Conservation (phyloP, 2,888 invertebrate genomes). For the Phaonia tiefii region DNA sequence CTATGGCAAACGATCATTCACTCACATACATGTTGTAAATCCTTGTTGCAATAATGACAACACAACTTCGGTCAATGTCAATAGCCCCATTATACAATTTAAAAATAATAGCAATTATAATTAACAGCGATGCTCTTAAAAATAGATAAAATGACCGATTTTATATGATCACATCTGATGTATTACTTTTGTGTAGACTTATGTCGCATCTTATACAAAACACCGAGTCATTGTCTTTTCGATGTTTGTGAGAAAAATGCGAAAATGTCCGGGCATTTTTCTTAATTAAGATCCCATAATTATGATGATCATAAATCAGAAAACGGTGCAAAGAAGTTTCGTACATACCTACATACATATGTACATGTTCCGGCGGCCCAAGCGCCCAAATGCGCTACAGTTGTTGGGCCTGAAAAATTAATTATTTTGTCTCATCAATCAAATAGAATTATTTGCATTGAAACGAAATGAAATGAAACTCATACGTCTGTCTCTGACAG, state of each 20-base stretch:
- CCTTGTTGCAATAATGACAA: neutral
- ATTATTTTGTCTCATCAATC: slow-evolving; percentile 78
- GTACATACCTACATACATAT: neutral
- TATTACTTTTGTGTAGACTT: slow-evolving; percentile 8
- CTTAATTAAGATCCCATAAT: slow-evolving; percentile 57
- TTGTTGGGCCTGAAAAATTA: slow-evolving; percentile 67
- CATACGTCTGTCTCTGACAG: neutral
- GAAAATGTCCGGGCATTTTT: slow-evolving; percentile 5
- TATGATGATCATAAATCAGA: slow-evolving; percentile 43
- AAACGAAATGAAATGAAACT: neutral
- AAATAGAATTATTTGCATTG: slow-evolving; percentile 71
- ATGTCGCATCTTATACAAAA: neutral
- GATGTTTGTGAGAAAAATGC: neutral
- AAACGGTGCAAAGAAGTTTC: too few relatives aligned
- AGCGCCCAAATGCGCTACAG: neutral
- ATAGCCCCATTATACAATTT: neutral
- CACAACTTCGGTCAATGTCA: slow-evolving; percentile 12
- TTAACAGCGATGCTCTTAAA: neutral
- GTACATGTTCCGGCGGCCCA: neutral
- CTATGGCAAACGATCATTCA: too few relatives aligned
- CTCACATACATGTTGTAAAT: too few relatives aligned
- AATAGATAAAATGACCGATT: neutral
- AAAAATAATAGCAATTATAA: slow-evolving; percentile 2
- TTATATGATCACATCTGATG: slow-evolving; percentile 8
- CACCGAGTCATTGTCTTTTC: slow-evolving; percentile 16